Conservation (phyloP, 2,888 invertebrate species). For the Cyclophora punctaria region DNA sequence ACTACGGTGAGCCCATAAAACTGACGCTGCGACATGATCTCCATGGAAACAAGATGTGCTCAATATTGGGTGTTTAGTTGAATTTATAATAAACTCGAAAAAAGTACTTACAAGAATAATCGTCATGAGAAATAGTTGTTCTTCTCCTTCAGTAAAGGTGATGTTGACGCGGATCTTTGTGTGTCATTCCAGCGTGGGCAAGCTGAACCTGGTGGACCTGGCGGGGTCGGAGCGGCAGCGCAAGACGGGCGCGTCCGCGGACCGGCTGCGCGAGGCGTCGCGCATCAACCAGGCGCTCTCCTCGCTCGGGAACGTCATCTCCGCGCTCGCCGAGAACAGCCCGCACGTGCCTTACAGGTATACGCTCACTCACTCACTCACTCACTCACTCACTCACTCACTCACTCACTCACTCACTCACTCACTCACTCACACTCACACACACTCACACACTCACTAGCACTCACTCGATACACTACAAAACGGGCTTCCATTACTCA, state of each 20-base stretch:
- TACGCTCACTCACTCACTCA: too few relatives aligned
- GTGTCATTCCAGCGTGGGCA: slow-evolving; percentile 82
- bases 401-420: not conserved
- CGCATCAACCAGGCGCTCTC: slow-evolving; percentile 98
- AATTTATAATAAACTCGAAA: too few relatives aligned
- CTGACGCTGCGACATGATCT: too few relatives aligned
- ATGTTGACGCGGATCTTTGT: not conserved
- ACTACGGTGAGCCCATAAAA: too few relatives aligned
- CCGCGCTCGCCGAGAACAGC: slow-evolving; percentile 95
- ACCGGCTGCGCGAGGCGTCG: slow-evolving; percentile 94
- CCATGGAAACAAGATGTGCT: too few relatives aligned
- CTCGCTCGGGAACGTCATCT: slow-evolving; percentile 98
- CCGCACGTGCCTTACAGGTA: slow-evolving; percentile 94
- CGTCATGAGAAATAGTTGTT: too few relatives aligned
- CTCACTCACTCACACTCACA: too few relatives aligned
- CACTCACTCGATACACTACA: not conserved
- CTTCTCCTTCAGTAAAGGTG: too few relatives aligned
- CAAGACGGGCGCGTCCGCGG: slow-evolving; percentile 96
- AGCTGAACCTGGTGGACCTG: slow-evolving; percentile 97
- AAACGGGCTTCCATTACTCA: too few relatives aligned
- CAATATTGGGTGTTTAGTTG: too few relatives aligned
- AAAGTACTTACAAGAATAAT: too few relatives aligned
- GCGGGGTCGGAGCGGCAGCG: slow-evolving; percentile 98
- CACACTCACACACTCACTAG: not conserved
- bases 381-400: too few relatives aligned